Evolutionary conservation across 2,113 vertebrate genomes (phyloP).

Genomic region (Apteryx mantelli): DNA sequence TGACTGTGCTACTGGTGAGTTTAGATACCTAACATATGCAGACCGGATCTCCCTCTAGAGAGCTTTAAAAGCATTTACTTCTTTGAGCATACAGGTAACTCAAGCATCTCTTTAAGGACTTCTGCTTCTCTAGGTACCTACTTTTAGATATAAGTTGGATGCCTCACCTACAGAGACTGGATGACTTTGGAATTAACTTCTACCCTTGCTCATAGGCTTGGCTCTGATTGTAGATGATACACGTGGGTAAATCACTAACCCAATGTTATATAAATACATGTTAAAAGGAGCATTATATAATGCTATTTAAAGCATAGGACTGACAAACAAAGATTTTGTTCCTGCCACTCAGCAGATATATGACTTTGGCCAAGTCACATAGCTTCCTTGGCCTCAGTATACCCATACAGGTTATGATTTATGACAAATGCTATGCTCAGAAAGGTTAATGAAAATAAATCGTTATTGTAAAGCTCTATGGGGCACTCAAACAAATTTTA

Average conservation of each 20-base stretch:
- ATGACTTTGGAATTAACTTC: neutral
- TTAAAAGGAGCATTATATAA: neutral
- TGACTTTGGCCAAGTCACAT: neutral
- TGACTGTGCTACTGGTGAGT: neutral
- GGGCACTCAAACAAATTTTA: neutral
- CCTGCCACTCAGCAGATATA: neutral
- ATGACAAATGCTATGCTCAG: neutral
- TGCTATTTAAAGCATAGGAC: neutral
- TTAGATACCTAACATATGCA: neutral
- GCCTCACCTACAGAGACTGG: neutral
- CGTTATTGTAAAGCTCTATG: neutral
- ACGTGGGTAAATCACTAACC: too few relatives aligned
- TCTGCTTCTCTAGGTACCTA: neutral
- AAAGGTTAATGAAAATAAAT: neutral
- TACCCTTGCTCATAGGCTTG: neutral
- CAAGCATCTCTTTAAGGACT: neutral
- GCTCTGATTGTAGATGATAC: neutral
- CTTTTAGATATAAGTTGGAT: neutral
- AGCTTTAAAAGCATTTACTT: neutral
- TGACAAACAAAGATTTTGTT: neutral
- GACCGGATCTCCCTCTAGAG: neutral
- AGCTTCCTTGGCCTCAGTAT: neutral
- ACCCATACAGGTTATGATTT: neutral
- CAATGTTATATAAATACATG: neutral
- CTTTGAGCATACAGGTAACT: neutral